These are phyloP conservation scores for Scomber japonicus DNA, from an alignment of 2,113 vertebrate species.

Conservation along the genomic window DNA sequence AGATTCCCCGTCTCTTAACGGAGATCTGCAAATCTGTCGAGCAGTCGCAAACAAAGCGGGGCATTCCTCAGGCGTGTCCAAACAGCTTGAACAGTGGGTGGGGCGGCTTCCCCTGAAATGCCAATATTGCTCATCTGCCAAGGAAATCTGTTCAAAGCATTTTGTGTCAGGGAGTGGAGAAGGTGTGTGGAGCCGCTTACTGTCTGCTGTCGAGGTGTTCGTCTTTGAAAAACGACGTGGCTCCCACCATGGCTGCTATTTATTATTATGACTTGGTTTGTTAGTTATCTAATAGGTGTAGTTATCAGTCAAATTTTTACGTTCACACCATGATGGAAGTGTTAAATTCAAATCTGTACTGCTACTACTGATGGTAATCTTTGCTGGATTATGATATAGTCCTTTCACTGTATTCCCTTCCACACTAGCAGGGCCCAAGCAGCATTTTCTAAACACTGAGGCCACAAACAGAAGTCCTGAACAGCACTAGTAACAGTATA, in stretches of 20 bases:
- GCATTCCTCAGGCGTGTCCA: slow-evolving; percentile 71
- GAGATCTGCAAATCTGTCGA: not conserved
- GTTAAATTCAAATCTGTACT: not conserved
- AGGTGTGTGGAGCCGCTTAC: slow-evolving; percentile 8
- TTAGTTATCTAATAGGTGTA: too few species aligned
- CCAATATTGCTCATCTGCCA: not conserved
- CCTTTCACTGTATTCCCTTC: slow-evolving; percentile 8
- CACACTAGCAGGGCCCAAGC: not conserved
- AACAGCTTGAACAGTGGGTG: slow-evolving; percentile 45
- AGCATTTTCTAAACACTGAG: too few species aligned
- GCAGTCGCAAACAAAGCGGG: slow-evolving; percentile 32
- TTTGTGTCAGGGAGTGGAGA: slow-evolving; percentile 45
- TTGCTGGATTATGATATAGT: not conserved
- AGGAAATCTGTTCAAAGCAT: not conserved
- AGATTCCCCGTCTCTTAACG: not conserved
- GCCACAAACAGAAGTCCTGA: too few species aligned
- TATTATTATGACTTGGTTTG: too few species aligned
- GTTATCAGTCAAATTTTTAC: not conserved
- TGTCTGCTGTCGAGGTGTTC: not conserved
- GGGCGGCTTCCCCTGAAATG: slow-evolving; percentile 52
- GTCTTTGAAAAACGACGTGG: not conserved
- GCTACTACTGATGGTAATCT: not conserved
- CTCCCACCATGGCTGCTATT: too few species aligned
- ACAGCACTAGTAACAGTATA: too few species aligned
- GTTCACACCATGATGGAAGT: not conserved